Conservation (phyloP, 1,140 invertebrate species). For the Euura lappo region DNA sequence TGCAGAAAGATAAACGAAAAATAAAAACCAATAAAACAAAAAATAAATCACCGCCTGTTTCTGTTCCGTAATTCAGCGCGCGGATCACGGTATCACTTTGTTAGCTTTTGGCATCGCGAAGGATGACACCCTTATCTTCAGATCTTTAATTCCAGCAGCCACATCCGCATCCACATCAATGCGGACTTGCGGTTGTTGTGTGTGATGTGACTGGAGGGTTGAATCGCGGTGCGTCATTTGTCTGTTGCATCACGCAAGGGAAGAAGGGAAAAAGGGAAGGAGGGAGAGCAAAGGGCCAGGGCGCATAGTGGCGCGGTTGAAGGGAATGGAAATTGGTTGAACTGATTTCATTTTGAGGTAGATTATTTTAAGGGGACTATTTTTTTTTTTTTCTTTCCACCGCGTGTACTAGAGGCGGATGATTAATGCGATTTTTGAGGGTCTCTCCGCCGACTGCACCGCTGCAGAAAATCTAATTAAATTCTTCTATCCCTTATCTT, state of each 20-base stretch:
- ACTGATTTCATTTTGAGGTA: constrained; percentile 59
- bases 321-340: constrained; percentile 55
- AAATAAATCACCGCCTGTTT: no score
- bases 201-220: constrained; percentile 1
- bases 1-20: no score
- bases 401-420: constrained; percentile 34
- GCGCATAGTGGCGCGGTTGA: constrained; percentile 25
- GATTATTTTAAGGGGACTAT: constrained; percentile 58
- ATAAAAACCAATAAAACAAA: no score
- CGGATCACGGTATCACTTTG: neutral
- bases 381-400: constrained; percentile 14
- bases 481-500: constrained; percentile 6
- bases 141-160: constrained; percentile 57
- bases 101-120: constrained; percentile 36
- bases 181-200: neutral
- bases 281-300: neutral
- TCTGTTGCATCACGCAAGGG: constrained; percentile 42
- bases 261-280: constrained; percentile 2
- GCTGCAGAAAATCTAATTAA: neutral
- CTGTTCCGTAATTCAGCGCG: no score
- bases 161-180: neutral
- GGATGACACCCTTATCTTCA: constrained; percentile 58
- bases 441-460: neutral
- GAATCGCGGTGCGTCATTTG: constrained; percentile 52
- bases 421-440: constrained; percentile 55